Evolutionary conservation across 2,888 invertebrate species (phyloP).

Genomic region (Ypsolopha scabrella): DNA sequence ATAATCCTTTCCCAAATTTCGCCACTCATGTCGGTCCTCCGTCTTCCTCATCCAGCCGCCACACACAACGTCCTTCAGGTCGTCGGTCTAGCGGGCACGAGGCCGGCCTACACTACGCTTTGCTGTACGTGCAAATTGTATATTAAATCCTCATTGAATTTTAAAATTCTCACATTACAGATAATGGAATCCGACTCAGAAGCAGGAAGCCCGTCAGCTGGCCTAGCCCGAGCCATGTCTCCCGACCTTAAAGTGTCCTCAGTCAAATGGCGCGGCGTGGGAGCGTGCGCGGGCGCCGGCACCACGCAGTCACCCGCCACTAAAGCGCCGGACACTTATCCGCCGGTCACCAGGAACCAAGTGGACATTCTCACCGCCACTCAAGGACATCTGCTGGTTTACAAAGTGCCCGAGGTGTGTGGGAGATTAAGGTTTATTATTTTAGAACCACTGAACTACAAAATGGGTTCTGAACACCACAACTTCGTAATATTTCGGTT

Average conservation of each 20-base stretch:
- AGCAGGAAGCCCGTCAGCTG: constrained; percentile 70
- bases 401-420: constrained; percentile 82
- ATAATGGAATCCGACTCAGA: constrained; percentile 58
- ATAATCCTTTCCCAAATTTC: too few species aligned
- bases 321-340: constrained; percentile 73
- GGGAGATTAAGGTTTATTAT: neutral
- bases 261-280: constrained; percentile 75
- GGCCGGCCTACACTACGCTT: too few species aligned
- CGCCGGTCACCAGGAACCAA: constrained; percentile 85
- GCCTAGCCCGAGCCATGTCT: constrained; percentile 71
- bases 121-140: too few species aligned
- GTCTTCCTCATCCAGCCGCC: too few species aligned
- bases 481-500: too few species aligned
- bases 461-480: too few species aligned
- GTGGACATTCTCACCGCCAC: constrained; percentile 87
- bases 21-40: too few species aligned
- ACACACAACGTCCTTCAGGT: too few species aligned
- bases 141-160: too few species aligned
- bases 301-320: constrained; percentile 46
- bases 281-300: constrained; percentile 56
- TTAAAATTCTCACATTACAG: constrained; percentile 16
- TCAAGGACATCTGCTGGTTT: constrained; percentile 84
- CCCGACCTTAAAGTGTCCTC: constrained; percentile 76
- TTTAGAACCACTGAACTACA: too few species aligned
- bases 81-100: too few species aligned